A percentile compares a stretch with the other conserved stretches of the same genome.
Conservation (phyloP, 1,140 invertebrate genomes). For the Choristoneura fumiferana region DNA sequence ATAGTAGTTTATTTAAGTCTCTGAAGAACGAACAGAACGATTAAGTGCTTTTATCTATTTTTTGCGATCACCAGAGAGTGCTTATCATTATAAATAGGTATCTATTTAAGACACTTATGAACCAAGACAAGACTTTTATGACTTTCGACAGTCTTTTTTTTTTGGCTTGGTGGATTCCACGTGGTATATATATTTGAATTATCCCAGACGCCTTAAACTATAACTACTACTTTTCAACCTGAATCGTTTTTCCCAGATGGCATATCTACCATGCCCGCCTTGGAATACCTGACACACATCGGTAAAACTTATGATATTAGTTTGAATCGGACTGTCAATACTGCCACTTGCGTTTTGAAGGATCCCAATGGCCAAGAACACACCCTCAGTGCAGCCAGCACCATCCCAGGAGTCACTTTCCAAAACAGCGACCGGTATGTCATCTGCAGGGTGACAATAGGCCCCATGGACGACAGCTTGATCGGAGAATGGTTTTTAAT, state of each 20-base stretch:
- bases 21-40: no score
- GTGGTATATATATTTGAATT: no score
- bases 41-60: no score
- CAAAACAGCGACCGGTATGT: neutral
- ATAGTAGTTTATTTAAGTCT: no score
- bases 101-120: no score
- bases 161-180: no score
- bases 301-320: slow-evolving; percentile 6
- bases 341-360: slow-evolving; percentile 2
- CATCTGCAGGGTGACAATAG: slow-evolving; percentile 9
- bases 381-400: neutral
- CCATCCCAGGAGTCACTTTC: neutral
- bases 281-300: slow-evolving; percentile 11
- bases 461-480: slow-evolving; percentile 6
- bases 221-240: neutral
- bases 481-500: slow-evolving; percentile 1
- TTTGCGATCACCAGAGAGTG: no score
- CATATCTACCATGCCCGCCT: neutral
- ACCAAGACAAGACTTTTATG: no score
- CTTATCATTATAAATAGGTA: no score
- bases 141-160: no score
- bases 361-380: neutral
- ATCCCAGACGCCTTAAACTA: neutral
- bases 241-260: neutral
- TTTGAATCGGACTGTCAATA: slow-evolving; percentile 3